These are phyloP conservation scores for Tiliqua scincoides DNA, from an alignment of 2,113 vertebrate genomes.

Conservation along the genomic window DNA sequence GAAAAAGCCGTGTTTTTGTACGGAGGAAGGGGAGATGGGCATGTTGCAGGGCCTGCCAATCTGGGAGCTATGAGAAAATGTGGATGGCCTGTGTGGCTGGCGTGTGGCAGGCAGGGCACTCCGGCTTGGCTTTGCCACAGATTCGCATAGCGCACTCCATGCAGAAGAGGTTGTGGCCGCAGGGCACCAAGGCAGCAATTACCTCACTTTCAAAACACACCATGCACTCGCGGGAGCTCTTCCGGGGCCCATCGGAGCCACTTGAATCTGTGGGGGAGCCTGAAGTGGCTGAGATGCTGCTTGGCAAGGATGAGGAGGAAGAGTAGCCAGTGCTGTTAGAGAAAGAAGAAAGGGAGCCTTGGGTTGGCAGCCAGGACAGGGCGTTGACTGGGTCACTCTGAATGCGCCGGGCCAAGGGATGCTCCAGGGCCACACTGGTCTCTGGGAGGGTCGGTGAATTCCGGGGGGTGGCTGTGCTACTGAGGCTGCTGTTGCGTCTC, in stretches of 20 bases:
- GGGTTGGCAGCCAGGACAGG: conserved; percentile 87
- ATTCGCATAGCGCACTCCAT: conserved; percentile 97
- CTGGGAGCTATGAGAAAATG: conserved; percentile 91
- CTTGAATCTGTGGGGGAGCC: conserved; percentile 87
- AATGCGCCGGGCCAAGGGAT: conserved; percentile 85
- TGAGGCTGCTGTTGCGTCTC: conserved; percentile 80
- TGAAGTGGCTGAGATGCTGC: conserved; percentile 63
- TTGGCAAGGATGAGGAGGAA: conserved; percentile 85
- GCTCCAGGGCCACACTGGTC: conserved; percentile 77
- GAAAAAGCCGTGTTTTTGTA: conserved; percentile 33
- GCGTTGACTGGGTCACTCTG: conserved; percentile 88
- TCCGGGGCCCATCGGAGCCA: conserved; percentile 67
- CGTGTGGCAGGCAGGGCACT: conserved; percentile 93
- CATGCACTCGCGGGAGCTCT: conserved; percentile 86
- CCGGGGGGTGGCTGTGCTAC: conserved; percentile 75
- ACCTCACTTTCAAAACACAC: conserved; percentile 95
- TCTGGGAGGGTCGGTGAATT: conserved; percentile 84
- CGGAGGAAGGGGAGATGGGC: background rate
- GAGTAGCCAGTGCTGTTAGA: conserved; percentile 87
- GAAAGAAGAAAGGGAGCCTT: conserved; percentile 81
- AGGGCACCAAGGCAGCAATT: conserved; percentile 92
- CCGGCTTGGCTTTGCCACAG: conserved; percentile 87
- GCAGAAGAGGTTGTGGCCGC: conserved; percentile 98
- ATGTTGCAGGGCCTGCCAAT: background rate
- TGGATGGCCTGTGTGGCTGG: conserved; percentile 96